These are phyloP conservation scores for Stercorarius parasiticus DNA, from an alignment of 2,113 vertebrate genomes.

Conservation along the genomic window DNA sequence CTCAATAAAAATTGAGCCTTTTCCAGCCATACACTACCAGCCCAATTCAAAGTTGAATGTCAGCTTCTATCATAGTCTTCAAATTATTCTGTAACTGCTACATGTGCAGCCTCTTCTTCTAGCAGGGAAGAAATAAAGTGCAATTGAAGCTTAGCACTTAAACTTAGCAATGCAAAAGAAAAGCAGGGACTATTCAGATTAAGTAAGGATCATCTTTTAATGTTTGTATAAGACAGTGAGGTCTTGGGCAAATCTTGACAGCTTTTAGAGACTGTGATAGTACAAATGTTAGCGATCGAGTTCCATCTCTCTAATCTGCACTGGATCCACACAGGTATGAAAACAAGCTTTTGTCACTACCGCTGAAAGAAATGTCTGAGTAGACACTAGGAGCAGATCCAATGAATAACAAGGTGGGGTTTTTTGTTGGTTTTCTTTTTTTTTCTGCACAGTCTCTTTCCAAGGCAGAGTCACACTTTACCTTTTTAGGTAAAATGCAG, in stretches of 20 bases:
- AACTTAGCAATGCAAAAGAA: background rate
- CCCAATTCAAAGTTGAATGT: background rate
- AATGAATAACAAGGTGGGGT: background rate
- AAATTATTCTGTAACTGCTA: background rate
- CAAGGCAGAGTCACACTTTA: constrained; percentile 40
- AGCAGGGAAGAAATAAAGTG: background rate
- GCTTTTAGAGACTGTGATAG: background rate
- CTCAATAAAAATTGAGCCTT: background rate
- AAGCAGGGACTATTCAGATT: background rate
- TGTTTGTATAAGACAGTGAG: background rate
- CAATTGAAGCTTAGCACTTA: background rate
- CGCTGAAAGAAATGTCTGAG: background rate
- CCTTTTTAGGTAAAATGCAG: constrained; percentile 72
- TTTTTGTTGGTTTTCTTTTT: background rate
- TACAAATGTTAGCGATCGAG: background rate
- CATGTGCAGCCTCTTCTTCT: background rate
- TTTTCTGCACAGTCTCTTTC: background rate
- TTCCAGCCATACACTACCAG: background rate
- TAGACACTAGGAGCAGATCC: background rate
- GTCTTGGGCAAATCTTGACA: background rate
- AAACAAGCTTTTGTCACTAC: background rate
- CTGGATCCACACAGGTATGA: background rate
- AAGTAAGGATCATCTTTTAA: background rate
- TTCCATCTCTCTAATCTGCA: background rate
- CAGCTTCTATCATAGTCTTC: background rate